Evolutionary conservation across 2,113 vertebrate genomes (phyloP), one percentile per base, ranked within the genome.

Genomic region (Burhinus bistriatus): DNA sequence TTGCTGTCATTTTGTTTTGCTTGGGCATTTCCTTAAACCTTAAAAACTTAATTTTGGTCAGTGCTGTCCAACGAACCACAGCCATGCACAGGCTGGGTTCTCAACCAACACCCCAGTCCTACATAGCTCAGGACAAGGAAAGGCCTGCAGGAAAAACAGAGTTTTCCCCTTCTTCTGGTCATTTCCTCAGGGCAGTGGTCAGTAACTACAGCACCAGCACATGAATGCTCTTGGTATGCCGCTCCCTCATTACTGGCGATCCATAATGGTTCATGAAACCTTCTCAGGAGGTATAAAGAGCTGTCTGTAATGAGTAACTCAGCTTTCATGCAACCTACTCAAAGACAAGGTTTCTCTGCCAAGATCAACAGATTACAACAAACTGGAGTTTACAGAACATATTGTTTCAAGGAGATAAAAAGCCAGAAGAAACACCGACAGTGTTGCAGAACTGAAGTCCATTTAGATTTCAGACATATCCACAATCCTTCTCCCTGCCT

Each of bases 401-500:
- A 71, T n/a, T 91, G 65, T 94, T 95, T 80, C 59, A 34, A 87
- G 87, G 52, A 90, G 47, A 83, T 47, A 52, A 80, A 86, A 42
- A 87, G 38, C 58, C 62, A 93, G 84, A 87, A 95, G 52, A 85
- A 95, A 85, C 25, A 64, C 10, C 22, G 23, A 61, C 1, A 11
- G 27, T 47, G 19, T 64, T 94, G 58, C 72, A 72, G 58, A 94
- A 45, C 27, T 42, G 15, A 90, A 80, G 11, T 22, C 30, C 16
- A 6, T 72, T 90, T 83, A 45, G 19, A 58, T 91, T 89, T 87
- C 58, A 68, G 52, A 83, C 15, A 29, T 54, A 32, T 15, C n/a
- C 22, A 22, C 55, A 76, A 3, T 36, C 27, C 15, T 72, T 36
- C 20, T 70, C 15, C 81, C 5, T 16, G 12, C 21, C 21, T 68